Evolutionary conservation across 1,140 invertebrate genomes (phyloP).

Genomic region (Brachionus calyciflorus): DNA sequence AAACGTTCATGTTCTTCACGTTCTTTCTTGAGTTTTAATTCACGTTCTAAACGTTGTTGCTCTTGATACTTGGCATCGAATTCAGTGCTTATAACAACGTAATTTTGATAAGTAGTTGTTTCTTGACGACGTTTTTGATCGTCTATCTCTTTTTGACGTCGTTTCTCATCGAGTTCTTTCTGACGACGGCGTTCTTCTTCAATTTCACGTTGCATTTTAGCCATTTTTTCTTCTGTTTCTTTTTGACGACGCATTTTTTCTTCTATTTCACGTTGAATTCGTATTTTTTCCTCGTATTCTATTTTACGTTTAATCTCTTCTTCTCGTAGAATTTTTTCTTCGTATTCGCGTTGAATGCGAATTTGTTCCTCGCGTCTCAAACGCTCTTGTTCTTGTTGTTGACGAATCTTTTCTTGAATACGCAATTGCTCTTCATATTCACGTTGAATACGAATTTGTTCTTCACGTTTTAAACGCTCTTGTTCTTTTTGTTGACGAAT

Average conservation of each 20-base stretch:
- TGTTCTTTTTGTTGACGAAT: background rate
- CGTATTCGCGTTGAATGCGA: constrained; percentile 8
- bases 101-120: background rate
- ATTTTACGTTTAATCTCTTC: constrained; percentile 6
- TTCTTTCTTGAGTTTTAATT: constrained; percentile 18
- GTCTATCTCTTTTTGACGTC: constrained; percentile 16
- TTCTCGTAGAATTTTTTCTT: constrained; percentile 13
- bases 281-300: constrained; percentile 26
- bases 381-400: background rate
- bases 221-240: constrained; percentile 2
- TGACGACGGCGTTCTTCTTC: constrained; percentile 27
- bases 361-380: background rate
- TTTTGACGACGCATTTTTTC: background rate
- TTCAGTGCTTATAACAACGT: background rate
- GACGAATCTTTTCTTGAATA: background rate
- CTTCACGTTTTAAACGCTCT: background rate
- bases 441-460: constrained; percentile 46
- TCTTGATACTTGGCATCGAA: background rate
- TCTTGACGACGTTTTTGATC: constrained; percentile 2
- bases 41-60: background rate
- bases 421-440: no score
- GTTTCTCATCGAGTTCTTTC: background rate
- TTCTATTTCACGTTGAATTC: constrained; percentile 5
- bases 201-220: background rate
- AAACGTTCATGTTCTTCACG: constrained; percentile 33